phyloP scores from a whole-genome alignment of 2,797 vertebrate species.

The Craterocephalus amniculus region DNA sequence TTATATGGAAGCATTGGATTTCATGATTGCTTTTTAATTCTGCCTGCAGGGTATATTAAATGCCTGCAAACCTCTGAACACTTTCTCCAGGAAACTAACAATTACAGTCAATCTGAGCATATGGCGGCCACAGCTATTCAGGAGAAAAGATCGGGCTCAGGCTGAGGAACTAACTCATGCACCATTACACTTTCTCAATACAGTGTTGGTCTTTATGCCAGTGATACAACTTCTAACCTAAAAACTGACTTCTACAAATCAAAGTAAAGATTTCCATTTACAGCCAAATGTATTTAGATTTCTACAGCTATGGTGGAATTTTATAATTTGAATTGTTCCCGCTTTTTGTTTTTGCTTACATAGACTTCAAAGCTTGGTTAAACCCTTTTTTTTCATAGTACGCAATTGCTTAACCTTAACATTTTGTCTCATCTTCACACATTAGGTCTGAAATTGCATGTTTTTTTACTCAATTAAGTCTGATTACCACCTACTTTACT shows the following conservation, averaged over 20 bases:
- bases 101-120: slow-evolving; percentile 84
- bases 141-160: slow-evolving; percentile 73
- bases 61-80: slow-evolving; percentile 78
- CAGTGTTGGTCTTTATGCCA: slow-evolving; percentile 22
- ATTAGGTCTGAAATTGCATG: not conserved
- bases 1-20: slow-evolving; percentile 81
- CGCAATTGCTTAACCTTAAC: not conserved
- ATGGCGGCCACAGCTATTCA: slow-evolving; percentile 78
- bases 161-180: slow-evolving; percentile 66
- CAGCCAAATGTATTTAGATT: not conserved
- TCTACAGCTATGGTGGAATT: not conserved
- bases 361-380: too few relatives aligned
- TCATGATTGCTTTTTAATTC: slow-evolving; percentile 87
- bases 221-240: slow-evolving; percentile 7
- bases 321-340: not conserved
- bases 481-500: not conserved
- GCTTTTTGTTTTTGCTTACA: too few relatives aligned
- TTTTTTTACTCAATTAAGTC: not conserved
- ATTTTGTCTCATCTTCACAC: not conserved
- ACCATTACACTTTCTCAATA: slow-evolving; percentile 38
- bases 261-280: not conserved
- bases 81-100: slow-evolving; percentile 85
- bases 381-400: too few relatives aligned
- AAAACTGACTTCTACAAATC: slow-evolving; percentile 5
- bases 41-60: slow-evolving; percentile 83